These are phyloP conservation scores for Temnothorax rugatulus DNA, from an alignment of 2,888 invertebrate species.

Conservation along the genomic window DNA sequence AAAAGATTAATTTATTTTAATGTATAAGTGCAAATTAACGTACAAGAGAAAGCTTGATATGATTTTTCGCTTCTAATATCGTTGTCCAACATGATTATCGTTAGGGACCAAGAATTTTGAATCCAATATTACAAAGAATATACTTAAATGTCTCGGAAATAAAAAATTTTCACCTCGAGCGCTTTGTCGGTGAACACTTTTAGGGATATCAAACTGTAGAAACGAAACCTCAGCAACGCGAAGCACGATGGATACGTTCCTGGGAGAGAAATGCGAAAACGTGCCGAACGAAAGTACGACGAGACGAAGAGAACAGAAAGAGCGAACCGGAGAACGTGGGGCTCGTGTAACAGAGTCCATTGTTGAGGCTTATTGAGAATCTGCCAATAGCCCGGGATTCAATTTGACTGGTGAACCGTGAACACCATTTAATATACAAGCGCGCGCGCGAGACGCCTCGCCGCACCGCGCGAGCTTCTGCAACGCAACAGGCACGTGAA, in stretches of 20 bases:
- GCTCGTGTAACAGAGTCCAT: slow-evolving; percentile 76
- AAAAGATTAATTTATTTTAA: background rate
- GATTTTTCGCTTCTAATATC: background rate
- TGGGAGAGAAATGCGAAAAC: slow-evolving; percentile 49
- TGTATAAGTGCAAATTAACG: background rate
- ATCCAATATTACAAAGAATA: background rate
- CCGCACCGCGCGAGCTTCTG: slow-evolving; percentile 45
- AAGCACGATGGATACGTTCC: slow-evolving; percentile 40
- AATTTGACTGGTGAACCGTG: slow-evolving; percentile 79
- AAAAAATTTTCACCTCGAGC: background rate
- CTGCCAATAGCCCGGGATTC: slow-evolving; percentile 79
- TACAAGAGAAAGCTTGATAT: background rate
- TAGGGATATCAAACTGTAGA: slow-evolving; percentile 34
- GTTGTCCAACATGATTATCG: background rate
- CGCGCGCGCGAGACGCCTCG: slow-evolving; percentile 35
- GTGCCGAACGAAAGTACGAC: slow-evolving; percentile 50
- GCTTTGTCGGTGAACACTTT: background rate
- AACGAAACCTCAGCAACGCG: slow-evolving; percentile 41
- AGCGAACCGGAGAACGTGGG: slow-evolving; percentile 51
- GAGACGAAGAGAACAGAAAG: slow-evolving; percentile 58
- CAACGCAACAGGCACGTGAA: slow-evolving; percentile 48
- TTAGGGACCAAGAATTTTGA: background rate
- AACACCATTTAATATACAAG: slow-evolving; percentile 77
- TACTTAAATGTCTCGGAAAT: slow-evolving; percentile 9
- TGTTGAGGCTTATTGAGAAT: slow-evolving; percentile 80